phyloP scores from a whole-genome alignment of 2,113 vertebrate genomes.

The Plectropomus leopardus region DNA sequence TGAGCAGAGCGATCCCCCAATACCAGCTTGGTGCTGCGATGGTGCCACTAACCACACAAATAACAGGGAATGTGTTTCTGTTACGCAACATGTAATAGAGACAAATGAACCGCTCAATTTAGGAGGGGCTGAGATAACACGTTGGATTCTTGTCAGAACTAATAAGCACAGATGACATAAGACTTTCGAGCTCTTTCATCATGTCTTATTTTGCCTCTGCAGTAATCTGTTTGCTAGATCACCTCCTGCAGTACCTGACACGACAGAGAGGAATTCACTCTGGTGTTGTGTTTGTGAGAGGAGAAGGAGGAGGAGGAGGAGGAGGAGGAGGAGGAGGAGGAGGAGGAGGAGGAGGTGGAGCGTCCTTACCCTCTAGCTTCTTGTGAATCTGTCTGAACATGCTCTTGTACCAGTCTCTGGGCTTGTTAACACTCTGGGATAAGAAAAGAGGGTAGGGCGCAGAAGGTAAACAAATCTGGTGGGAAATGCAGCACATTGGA shows the following conservation, averaged over 20 bases:
- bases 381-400: slow-evolving; percentile 98
- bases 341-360: no score
- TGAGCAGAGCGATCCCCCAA: background rate
- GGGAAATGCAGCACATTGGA: background rate
- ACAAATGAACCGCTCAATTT: slow-evolving; percentile 38
- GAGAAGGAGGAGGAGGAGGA: slow-evolving; percentile 22
- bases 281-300: slow-evolving; percentile 42
- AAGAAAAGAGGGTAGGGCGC: slow-evolving; percentile 27
- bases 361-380: slow-evolving; percentile 91
- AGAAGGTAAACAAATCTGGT: slow-evolving; percentile 24
- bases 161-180: slow-evolving; percentile 45
- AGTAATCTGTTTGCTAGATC: slow-evolving; percentile 65
- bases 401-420: slow-evolving; percentile 97
- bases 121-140: slow-evolving; percentile 34
- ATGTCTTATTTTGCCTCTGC: slow-evolving; percentile 30
- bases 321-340: slow-evolving; percentile 35
- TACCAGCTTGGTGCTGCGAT: background rate
- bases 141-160: slow-evolving; percentile 51
- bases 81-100: slow-evolving; percentile 43
- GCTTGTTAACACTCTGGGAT: slow-evolving; percentile 92
- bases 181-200: slow-evolving; percentile 50
- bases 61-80: slow-evolving; percentile 30
- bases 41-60: slow-evolving; percentile 27
- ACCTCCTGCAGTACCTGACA: slow-evolving; percentile 45
- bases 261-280: slow-evolving; percentile 66